Base-by-base conservation (phyloP, 2,113 vertebrate genomes). In the Calyptomena viridis region DNA sequence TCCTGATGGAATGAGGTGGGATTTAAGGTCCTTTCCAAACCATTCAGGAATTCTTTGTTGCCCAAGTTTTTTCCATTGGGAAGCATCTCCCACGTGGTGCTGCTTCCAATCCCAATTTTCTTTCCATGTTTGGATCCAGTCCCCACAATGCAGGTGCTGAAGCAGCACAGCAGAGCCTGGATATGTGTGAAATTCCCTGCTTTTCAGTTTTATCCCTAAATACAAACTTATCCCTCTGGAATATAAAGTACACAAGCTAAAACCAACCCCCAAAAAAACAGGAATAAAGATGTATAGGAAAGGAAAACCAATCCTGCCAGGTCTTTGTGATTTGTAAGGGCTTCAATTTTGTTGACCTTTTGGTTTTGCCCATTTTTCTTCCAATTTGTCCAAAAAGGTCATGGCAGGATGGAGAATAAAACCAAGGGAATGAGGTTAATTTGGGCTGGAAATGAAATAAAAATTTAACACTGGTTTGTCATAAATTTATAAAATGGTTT, bases 321-420 rank as follows among this genome's bases (percentile, higher is more conserved):
- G 30, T 33, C 31, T 68, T 56, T 67, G 50, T 46, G 5, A 81
- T 59, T 82, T 23, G 8, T 37, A 17, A 94, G 77, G n/a, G 39
- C 24, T 67, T 59, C 66, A 85, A 93, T 89, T 2, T 23, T 2
- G 8, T 17, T 85, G 91, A 84, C 89, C 81, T 94, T n/a, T 94
- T 82, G 25, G 14, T 11, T 75, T 82, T 82, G 14, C 40, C 59
- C 58, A 91, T 96, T 52, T 81, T 84, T 93, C 93, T 91, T 89
- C 63, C 67, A 59, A 31, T 42, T 75, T 68, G 46, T 85, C 80
- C 66, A 6, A 33, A 87, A 81, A 91, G 72, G 62, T 87, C 91
- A 62, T 3, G 19, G 58, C 67, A 66, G 67, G 67, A 62, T 84
- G 78, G 71, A 90, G 66, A 72, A 53, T 16, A 2, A 25, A 58